Percentiles rank a stretch among this genome's conserved stretches.
Conservation (phyloP, 2,797 vertebrate species). For the Mionectes olivaceus region DNA sequence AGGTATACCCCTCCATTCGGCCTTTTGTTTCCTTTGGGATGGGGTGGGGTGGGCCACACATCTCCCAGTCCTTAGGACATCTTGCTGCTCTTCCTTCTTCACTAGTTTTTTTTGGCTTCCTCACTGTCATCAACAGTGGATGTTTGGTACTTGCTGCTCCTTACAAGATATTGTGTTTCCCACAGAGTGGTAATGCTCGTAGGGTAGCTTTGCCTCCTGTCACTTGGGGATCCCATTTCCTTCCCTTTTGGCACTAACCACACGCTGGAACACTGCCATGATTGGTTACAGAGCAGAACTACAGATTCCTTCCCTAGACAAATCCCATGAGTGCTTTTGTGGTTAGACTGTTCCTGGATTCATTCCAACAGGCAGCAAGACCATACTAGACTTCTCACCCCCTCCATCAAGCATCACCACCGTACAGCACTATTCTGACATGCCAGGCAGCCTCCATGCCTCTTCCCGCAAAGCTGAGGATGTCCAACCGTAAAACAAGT, state of each 20-base stretch:
- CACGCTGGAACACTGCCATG: background rate
- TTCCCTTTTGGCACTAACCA: background rate
- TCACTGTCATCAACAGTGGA: fast-evolving
- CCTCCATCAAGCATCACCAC: background rate
- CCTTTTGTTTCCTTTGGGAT: background rate
- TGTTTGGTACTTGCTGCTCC: background rate
- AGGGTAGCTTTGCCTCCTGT: background rate
- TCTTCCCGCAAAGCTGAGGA: background rate
- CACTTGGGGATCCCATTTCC: background rate
- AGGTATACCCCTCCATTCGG: background rate
- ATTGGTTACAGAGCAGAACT: background rate
- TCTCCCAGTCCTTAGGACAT: background rate
- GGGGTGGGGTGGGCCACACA: background rate
- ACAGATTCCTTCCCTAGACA: background rate
- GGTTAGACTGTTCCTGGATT: conserved; percentile 27
- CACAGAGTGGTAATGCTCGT: background rate
- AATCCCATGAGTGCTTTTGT: conserved; percentile 44
- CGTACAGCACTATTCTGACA: background rate
- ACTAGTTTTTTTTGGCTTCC: background rate
- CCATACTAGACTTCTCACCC: background rate
- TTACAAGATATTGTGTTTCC: background rate
- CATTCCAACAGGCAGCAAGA: background rate
- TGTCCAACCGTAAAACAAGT: background rate
- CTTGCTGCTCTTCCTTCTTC: background rate
- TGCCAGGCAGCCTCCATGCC: background rate